Evolutionary conservation across 2,888 invertebrate species (phyloP), one percentile per base, ranked within the genome.

Genomic region (Pachymerium ferrugineum): DNA sequence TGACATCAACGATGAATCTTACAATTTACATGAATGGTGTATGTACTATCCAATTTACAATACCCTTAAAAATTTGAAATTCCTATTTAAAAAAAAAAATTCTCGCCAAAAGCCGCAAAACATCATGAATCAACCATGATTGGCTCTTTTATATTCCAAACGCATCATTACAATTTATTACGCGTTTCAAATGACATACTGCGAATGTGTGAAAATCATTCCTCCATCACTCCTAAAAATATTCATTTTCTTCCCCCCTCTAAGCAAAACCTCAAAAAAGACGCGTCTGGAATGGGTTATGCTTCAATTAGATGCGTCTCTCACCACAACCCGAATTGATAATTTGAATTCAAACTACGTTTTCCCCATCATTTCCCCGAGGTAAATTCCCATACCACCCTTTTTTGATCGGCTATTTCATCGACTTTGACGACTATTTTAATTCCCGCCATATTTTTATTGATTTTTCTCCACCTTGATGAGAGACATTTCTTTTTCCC

Each of bases 311-410:
- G 62, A 62, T 28, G 62, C 10, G 62, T 62, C 28, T 22, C 25
- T 62, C 28, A 28, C 14, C 25, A 62, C n/a, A n/a, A n/a, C n/a
- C n/a, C n/a, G n/a, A n/a, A 62, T 62, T 62, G 62, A 62, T 62
- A 28, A 62, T 62, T 62, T 62, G 62, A 62, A 62, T 62, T 62
- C 62, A 62, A 62, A 62, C 62, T 62, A 28, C 62, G 28, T n/a
- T n/a, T 62, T 62, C 22, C 16, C 10, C 19, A 25, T 25, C 1
- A 25, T 12, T 62, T 62, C 62, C 62, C 62, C 28, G 28, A 62
- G 62, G 62, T 62, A 62, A 62, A 28, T 62, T 62, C 28, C 28
- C 16, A n/a, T 47, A 22, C 19, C 10, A 62, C n/a, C n/a, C n/a
- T n/a, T n/a, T n/a, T 28, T 62, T n/a, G 25, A 62, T 28, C 25